Evolutionary conservation across 2,888 invertebrate species (phyloP).

Genomic region (Cremastinae sp.): DNA sequence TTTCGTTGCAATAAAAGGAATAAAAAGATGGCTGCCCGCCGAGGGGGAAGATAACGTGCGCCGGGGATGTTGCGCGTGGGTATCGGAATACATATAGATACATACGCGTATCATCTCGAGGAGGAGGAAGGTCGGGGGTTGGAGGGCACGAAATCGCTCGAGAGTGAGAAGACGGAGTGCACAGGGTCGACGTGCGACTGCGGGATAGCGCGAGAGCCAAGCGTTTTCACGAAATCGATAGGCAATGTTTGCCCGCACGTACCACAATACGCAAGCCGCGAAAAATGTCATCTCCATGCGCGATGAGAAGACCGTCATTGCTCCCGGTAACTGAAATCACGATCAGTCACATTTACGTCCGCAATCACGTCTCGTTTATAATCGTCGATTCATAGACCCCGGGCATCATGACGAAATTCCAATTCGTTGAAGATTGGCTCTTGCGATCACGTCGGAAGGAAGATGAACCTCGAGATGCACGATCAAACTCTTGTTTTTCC

Average conservation of each 20-base stretch:
- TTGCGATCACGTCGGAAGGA: constrained; percentile 19
- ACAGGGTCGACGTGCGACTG: constrained; percentile 64
- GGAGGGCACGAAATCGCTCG: constrained; percentile 44
- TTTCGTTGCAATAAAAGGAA: too few relatives aligned
- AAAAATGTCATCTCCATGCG: constrained; percentile 61
- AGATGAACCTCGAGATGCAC: constrained; percentile 10
- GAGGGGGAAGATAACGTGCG: too few relatives aligned
- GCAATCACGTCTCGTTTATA: too few relatives aligned
- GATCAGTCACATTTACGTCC: neutral
- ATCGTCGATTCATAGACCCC: too few relatives aligned
- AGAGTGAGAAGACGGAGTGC: constrained; percentile 37
- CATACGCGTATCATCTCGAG: too few relatives aligned
- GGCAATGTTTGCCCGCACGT: constrained; percentile 56
- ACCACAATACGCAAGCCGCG: constrained; percentile 34
- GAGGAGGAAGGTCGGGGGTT: constrained; percentile 21
- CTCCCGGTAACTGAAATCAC: constrained; percentile 36
- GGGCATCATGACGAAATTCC: constrained; percentile 16
- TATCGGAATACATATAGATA: constrained; percentile 12
- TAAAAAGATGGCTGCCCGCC: too few relatives aligned
- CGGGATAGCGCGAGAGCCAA: constrained; percentile 64
- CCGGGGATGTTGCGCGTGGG: too few relatives aligned
- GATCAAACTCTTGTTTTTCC: constrained; percentile 33
- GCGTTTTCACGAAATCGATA: constrained; percentile 63
- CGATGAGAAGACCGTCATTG: constrained; percentile 22
- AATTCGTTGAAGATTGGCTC: neutral